These are phyloP conservation scores for Tetragonula clypearis DNA, from an alignment of 1,140 invertebrate genomes.

Conservation along the genomic window DNA sequence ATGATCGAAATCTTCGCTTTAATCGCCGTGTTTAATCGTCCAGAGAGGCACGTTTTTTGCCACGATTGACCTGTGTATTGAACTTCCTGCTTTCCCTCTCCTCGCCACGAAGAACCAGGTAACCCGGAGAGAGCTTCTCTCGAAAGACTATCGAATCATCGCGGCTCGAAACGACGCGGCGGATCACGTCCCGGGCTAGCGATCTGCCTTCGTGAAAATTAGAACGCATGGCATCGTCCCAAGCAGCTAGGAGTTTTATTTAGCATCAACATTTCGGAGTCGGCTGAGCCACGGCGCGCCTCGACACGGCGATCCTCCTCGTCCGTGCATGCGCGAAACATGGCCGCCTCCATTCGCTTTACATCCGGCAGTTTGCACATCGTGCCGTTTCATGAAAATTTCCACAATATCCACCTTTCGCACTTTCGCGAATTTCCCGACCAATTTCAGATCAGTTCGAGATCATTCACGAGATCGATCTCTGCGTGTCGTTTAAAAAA, in stretches of 20 bases:
- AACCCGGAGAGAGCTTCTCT: constrained; percentile 41
- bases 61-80: neutral
- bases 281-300: constrained; percentile 6
- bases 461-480: no score
- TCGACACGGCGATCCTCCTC: neutral
- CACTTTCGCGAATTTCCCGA: no score
- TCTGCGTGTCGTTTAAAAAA: no score
- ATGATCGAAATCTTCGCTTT: neutral
- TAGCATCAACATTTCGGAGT: constrained; percentile 76
- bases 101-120: constrained; percentile 27
- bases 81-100: neutral
- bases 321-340: neutral
- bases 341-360: constrained; percentile 8
- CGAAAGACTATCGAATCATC: constrained; percentile 44
- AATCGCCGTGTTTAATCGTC: neutral
- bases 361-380: neutral
- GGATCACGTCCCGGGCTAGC: constrained; percentile 56
- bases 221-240: constrained; percentile 79
- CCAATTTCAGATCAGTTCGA: no score
- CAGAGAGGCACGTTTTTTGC: neutral
- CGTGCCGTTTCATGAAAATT: no score
- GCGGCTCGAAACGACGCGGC: constrained; percentile 48
- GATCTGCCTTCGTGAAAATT: constrained; percentile 74
- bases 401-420: no score
- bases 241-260: constrained; percentile 81